Evolutionary conservation across 2,113 vertebrate species (phyloP).

Genomic region (Thalassarche chlororhynchos): DNA sequence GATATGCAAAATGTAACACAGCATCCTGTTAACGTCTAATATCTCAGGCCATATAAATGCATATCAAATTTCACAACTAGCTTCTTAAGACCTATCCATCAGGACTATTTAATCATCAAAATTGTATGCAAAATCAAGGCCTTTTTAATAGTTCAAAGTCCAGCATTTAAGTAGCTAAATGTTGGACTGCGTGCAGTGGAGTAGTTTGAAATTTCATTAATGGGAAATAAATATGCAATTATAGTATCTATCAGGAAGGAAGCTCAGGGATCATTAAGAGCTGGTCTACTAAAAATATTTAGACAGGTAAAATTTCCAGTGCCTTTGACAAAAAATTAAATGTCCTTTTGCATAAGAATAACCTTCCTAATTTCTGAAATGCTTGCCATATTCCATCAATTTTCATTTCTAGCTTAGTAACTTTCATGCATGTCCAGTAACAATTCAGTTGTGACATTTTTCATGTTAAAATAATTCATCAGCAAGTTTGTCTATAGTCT

Average conservation of each 20-base stretch:
- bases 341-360: background rate
- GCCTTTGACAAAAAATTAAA: background rate
- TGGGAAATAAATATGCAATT: background rate
- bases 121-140: background rate
- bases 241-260: background rate
- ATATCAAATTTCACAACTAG: background rate
- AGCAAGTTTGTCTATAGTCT: background rate
- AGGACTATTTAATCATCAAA: background rate
- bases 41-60: background rate
- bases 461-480: background rate
- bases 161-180: background rate
- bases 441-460: background rate
- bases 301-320: background rate
- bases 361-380: background rate
- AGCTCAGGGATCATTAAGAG: background rate
- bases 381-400: background rate
- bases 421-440: background rate
- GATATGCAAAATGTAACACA: background rate
- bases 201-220: background rate
- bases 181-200: background rate
- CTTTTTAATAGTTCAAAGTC: background rate
- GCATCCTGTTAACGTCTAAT: background rate
- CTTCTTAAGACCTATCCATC: background rate
- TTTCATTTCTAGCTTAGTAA: background rate
- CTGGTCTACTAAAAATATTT: background rate